Evolutionary conservation across 2,113 vertebrate species (phyloP).

Genomic region (Cricetomys ansorgei): DNA sequence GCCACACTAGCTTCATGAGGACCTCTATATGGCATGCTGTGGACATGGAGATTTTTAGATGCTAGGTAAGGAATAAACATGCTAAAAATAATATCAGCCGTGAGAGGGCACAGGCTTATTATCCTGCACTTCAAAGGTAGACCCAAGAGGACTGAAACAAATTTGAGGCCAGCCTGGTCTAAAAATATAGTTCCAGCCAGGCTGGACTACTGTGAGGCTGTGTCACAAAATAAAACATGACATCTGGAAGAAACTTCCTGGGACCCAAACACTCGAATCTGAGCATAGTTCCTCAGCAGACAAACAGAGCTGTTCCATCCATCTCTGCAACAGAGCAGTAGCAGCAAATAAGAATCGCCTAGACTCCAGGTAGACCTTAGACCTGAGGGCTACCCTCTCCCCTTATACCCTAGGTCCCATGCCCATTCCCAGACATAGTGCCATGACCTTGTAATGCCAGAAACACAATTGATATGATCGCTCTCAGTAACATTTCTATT

Average conservation of each 20-base stretch:
- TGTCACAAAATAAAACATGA: background rate
- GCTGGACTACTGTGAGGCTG: background rate
- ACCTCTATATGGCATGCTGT: background rate
- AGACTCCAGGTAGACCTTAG: background rate
- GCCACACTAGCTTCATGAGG: background rate
- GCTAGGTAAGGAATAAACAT: background rate
- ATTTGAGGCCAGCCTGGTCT: background rate
- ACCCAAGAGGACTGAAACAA: background rate
- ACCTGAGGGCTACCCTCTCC: background rate
- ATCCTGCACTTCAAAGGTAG: background rate
- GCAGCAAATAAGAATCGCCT: background rate
- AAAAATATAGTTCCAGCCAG: background rate
- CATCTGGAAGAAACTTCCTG: background rate
- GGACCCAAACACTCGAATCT: background rate
- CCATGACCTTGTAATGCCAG: background rate
- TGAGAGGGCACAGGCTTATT: too few species aligned
- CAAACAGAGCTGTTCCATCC: background rate
- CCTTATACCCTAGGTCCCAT: background rate
- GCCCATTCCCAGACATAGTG: background rate
- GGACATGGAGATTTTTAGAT: background rate
- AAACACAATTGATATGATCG: background rate
- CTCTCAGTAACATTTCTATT: background rate
- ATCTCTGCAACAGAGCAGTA: background rate
- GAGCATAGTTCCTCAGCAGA: background rate
- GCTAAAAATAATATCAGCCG: background rate